phyloP scores from a whole-genome alignment of 2,113 vertebrate species.

The Burhinus bistriatus region DNA sequence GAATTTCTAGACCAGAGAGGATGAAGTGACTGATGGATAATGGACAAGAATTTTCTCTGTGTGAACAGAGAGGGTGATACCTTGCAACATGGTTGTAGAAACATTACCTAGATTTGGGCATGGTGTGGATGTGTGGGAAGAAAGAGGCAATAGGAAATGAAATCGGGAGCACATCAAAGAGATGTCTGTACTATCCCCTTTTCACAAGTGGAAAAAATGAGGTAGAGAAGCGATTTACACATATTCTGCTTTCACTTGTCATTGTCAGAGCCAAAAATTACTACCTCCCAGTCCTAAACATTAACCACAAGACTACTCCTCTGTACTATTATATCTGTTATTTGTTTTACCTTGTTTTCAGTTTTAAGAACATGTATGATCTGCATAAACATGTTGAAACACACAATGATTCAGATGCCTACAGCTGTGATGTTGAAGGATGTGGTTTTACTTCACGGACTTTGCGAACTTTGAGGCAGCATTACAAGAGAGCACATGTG shows the following conservation, averaged over 20 bases:
- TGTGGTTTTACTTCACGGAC: conserved; percentile 74
- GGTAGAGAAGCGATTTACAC: conserved; percentile 21
- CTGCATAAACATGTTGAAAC: conserved; percentile 78
- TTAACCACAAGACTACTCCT: conserved; percentile 36
- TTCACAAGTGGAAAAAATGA: conserved; percentile 47
- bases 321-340: conserved; percentile 36
- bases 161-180: conserved; percentile 41
- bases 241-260: conserved; percentile 40
- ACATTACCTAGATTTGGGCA: background rate
- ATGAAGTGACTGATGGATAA: background rate
- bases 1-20: background rate
- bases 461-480: conserved; percentile 62
- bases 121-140: conserved; percentile 21
- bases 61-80: background rate
- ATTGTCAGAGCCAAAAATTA: conserved; percentile 30
- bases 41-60: background rate
- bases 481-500: conserved; percentile 73
- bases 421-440: conserved; percentile 76
- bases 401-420: conserved; percentile 75
- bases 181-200: background rate
- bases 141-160: conserved; percentile 35
- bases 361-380: conserved; percentile 78
- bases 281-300: conserved; percentile 41
- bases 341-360: conserved; percentile 56
- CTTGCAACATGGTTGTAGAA: background rate